Conservation (phyloP, 2,113 vertebrate genomes). For the Irena cyanogastra region DNA sequence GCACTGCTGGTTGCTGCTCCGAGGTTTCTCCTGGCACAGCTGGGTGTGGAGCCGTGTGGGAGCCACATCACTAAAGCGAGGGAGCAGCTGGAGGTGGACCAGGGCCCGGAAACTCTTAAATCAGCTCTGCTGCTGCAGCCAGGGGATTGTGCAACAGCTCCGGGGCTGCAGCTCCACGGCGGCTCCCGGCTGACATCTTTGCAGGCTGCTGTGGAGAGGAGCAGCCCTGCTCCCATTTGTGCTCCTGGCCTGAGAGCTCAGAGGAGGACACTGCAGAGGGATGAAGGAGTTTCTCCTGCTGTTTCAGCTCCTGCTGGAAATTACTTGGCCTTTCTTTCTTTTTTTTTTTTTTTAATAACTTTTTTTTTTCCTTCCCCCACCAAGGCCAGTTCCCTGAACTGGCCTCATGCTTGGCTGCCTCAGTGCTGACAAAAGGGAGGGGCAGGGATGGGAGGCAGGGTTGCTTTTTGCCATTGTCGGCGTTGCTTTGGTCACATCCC, state of each 20-base stretch:
- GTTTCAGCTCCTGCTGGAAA: background rate
- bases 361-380: background rate
- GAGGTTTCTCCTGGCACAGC: background rate
- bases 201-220: conserved; percentile 29
- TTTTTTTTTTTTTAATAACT: too few species aligned
- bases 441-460: background rate
- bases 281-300: background rate
- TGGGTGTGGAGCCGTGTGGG: background rate
- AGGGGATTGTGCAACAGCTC: conserved; percentile 21
- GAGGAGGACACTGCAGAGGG: background rate
- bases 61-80: background rate
- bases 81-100: conserved; percentile 44
- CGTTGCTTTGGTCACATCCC: background rate
- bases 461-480: background rate
- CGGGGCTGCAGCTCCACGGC: background rate
- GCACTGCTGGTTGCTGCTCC: background rate
- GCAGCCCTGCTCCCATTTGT: background rate
- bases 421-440: background rate
- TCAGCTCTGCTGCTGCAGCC: conserved; percentile 41
- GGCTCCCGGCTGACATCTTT: background rate
- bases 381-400: background rate
- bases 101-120: conserved; percentile 39
- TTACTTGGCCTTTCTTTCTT: background rate
- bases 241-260: background rate
- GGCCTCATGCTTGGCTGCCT: conserved; percentile 51